These are phyloP conservation scores for Dromas ardeola DNA, from an alignment of 2,113 vertebrate genomes.

Conservation along the genomic window DNA sequence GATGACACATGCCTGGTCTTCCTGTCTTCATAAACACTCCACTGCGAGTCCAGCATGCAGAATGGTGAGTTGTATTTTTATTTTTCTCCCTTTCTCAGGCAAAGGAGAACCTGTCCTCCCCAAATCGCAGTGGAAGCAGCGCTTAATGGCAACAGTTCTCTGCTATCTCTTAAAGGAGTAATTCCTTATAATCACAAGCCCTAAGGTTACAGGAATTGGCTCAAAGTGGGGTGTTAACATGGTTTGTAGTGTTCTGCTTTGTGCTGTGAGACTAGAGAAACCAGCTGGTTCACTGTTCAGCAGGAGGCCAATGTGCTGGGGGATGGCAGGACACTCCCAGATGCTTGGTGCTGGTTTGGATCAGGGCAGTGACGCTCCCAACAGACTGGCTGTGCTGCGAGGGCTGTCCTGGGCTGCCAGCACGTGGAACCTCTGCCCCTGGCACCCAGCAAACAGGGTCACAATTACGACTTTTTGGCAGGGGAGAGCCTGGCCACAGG, in stretches of 20 bases:
- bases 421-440: not conserved
- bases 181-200: not conserved
- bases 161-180: not conserved
- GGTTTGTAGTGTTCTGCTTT: not conserved
- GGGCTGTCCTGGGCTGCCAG: not conserved
- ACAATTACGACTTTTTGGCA: not conserved
- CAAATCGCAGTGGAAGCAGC: not conserved
- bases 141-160: too few relatives aligned
- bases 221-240: not conserved
- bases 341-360: not conserved
- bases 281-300: not conserved
- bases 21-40: not conserved
- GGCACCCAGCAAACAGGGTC: not conserved
- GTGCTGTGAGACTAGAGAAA: not conserved
- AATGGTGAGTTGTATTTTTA: not conserved
- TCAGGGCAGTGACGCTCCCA: not conserved
- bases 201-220: too few relatives aligned
- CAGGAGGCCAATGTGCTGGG: not conserved
- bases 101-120: not conserved
- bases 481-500: not conserved
- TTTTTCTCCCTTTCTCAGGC: not conserved
- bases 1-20: not conserved
- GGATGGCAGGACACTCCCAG: accelerated
- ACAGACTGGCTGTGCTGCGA: not conserved
- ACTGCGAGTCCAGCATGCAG: not conserved